Conservation (phyloP, 2,888 invertebrate species). For the Hipparchia semele region DNA sequence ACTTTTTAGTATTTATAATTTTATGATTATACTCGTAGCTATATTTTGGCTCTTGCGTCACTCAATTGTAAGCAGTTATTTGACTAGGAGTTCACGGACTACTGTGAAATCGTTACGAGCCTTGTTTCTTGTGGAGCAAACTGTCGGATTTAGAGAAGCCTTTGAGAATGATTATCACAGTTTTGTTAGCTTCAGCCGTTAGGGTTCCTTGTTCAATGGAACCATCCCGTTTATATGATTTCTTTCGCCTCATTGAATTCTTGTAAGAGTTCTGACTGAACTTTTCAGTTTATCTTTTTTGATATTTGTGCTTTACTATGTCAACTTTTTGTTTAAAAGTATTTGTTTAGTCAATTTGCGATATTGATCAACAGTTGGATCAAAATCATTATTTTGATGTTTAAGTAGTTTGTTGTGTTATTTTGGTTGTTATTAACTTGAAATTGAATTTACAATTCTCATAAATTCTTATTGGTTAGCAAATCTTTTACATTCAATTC, state of each 20-base stretch:
- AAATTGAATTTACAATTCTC: too few relatives aligned
- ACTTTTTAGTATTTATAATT: too few relatives aligned
- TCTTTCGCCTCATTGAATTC: background rate
- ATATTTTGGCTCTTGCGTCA: conserved; percentile 28
- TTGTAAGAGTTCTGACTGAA: background rate
- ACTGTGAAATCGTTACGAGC: conserved; percentile 43
- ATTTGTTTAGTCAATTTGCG: background rate
- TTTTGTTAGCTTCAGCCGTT: conserved; percentile 26
- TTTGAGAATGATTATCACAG: conserved; percentile 32
- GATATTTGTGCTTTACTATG: background rate
- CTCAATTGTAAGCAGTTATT: conserved; percentile 27
- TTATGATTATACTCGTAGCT: background rate
- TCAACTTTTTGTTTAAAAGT: background rate
- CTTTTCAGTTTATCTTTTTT: background rate
- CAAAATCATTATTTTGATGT: too few relatives aligned
- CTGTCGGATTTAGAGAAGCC: conserved; percentile 30
- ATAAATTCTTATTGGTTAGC: background rate
- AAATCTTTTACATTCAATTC: background rate
- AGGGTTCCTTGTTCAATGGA: conserved; percentile 28
- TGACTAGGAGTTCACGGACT: conserved; percentile 47
- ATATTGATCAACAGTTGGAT: too few relatives aligned
- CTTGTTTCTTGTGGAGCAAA: conserved; percentile 36
- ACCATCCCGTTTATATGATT: conserved; percentile 2
- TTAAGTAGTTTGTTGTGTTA: too few relatives aligned
- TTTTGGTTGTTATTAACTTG: too few relatives aligned